Percentiles rank a stretch among this genome's conserved stretches.
Conservation (phyloP, 2,888 invertebrate species). For the Trachelus iudaicus region DNA sequence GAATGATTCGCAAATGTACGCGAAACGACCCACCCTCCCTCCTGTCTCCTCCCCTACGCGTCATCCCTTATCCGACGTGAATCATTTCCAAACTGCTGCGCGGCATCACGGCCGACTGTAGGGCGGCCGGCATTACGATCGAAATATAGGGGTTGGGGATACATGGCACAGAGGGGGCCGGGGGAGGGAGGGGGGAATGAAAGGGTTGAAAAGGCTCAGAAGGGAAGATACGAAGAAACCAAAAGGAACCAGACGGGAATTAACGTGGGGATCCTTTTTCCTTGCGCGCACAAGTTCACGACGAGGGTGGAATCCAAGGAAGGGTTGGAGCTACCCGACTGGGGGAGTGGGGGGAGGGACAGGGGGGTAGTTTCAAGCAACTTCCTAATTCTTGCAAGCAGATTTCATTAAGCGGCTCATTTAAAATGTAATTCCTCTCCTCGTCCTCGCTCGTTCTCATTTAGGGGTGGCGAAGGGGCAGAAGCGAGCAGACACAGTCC, state of each 20-base stretch:
- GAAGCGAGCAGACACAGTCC: too few species aligned
- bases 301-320: not conserved
- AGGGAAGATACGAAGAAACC: not conserved
- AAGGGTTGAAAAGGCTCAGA: too few species aligned
- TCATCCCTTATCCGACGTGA: not conserved
- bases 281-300: not conserved
- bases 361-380: not conserved
- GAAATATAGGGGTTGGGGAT: too few species aligned
- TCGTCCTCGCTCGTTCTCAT: not conserved
- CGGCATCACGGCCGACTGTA: too few species aligned
- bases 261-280: not conserved
- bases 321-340: too few species aligned
- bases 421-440: constrained; percentile 21
- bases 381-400: constrained; percentile 22
- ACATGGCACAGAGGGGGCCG: too few species aligned
- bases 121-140: too few species aligned
- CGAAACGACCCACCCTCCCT: too few species aligned
- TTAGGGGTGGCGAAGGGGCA: not conserved
- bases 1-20: too few species aligned
- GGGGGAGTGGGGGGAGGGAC: too few species aligned
- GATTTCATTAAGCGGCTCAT: constrained; percentile 23
- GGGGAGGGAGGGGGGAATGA: too few species aligned
- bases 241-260: not conserved
- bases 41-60: not conserved
- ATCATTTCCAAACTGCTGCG: not conserved